phyloP scores from a whole-genome alignment of 2,113 vertebrate species.

The Charina bottae region DNA sequence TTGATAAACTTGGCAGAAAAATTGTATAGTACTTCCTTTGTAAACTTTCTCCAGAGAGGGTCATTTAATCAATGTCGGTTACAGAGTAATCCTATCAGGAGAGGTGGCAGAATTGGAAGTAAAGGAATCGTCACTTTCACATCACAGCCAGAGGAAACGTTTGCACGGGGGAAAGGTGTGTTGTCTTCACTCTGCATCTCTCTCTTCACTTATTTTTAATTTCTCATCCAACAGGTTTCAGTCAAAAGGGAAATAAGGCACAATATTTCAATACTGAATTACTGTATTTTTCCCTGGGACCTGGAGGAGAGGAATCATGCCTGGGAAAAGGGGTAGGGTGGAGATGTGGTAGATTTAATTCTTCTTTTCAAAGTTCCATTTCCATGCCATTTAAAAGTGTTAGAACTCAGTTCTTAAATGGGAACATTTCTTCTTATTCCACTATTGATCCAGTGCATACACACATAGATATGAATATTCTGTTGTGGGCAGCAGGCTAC shows the following conservation, averaged over 20 bases:
- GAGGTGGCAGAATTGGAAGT: not conserved
- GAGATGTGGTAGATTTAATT: not conserved
- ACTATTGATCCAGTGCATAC: not conserved
- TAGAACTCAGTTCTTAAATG: not conserved
- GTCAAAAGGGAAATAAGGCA: not conserved
- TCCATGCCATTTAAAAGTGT: not conserved
- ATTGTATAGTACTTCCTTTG: not conserved
- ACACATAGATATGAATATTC: not conserved
- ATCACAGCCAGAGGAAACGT: not conserved
- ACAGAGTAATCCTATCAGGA: not conserved
- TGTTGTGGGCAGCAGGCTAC: too few relatives aligned
- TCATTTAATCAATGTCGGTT: not conserved
- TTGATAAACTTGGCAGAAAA: not conserved
- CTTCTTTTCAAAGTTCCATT: not conserved
- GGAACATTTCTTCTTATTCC: not conserved
- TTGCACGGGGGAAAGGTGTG: not conserved
- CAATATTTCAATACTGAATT: not conserved
- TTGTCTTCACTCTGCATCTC: not conserved
- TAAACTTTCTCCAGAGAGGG: not conserved
- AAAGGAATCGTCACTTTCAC: not conserved
- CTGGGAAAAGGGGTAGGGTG: not conserved
- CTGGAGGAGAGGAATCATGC: not conserved
- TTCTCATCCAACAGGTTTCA: not conserved
- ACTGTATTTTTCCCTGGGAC: not conserved
- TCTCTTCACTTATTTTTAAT: not conserved